phyloP scores from a whole-genome alignment of 2,797 vertebrate genomes.

The Poecile montanus region DNA sequence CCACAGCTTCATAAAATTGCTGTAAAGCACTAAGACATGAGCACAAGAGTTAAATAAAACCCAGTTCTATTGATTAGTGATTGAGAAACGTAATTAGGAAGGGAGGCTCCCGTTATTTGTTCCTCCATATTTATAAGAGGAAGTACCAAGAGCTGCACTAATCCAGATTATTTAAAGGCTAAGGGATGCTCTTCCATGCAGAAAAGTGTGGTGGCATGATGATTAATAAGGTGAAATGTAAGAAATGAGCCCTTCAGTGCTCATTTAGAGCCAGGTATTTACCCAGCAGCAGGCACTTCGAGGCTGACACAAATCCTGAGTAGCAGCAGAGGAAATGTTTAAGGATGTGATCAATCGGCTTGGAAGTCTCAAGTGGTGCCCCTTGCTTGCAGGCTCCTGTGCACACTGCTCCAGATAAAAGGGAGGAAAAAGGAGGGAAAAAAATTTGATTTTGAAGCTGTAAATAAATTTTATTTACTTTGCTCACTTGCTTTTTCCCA shows the following conservation, averaged over 20 bases:
- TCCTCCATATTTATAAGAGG: neutral
- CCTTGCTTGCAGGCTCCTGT: neutral
- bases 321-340: neutral
- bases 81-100: neutral
- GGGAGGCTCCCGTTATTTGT: neutral
- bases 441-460: neutral
- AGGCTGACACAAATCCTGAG: neutral
- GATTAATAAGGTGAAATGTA: neutral
- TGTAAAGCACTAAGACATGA: neutral
- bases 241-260: neutral
- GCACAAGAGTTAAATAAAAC: neutral
- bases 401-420: neutral
- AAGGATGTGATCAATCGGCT: rapidly evolving
- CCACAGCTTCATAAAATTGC: neutral
- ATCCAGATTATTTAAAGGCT: neutral
- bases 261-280: neutral
- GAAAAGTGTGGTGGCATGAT: neutral
- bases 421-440: rapidly evolving
- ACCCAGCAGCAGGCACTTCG: neutral
- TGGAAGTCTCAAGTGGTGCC: neutral
- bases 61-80: neutral
- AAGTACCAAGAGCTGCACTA: neutral
- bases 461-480: neutral
- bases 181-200: neutral
- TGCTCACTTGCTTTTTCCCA: neutral